These are phyloP conservation scores for Tenrec ecaudatus DNA, from an alignment of 2,113 vertebrate species.

Conservation along the genomic window DNA sequence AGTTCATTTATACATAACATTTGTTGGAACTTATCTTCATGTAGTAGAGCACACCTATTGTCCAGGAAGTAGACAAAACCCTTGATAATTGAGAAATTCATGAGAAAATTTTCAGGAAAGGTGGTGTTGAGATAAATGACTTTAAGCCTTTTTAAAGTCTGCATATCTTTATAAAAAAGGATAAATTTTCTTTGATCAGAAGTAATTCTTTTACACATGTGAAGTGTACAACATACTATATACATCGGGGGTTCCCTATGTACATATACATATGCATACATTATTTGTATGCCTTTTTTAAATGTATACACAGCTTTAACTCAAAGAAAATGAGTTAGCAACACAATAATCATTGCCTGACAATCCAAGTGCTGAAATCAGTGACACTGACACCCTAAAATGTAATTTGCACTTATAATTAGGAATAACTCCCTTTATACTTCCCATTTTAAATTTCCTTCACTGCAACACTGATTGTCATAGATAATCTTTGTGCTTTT, in stretches of 20 bases:
- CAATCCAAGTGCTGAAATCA: slow-evolving; percentile 72
- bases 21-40: slow-evolving; percentile 42
- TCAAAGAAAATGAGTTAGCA: slow-evolving; percentile 71
- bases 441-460: slow-evolving; percentile 52
- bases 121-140: slow-evolving; percentile 60
- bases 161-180: slow-evolving; percentile 46
- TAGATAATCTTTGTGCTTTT: slow-evolving; percentile 89
- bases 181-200: slow-evolving; percentile 67
- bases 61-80: slow-evolving; percentile 63
- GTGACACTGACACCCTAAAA: slow-evolving; percentile 56
- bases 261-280: slow-evolving; percentile 58
- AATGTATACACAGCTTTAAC: slow-evolving; percentile 57
- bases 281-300: slow-evolving; percentile 67
- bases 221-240: slow-evolving; percentile 66
- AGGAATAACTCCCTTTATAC: slow-evolving; percentile 39
- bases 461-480: slow-evolving; percentile 88
- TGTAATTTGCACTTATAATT: slow-evolving; percentile 53
- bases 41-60: slow-evolving; percentile 10
- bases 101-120: slow-evolving; percentile 57
- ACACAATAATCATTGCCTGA: slow-evolving; percentile 74
- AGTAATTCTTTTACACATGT: slow-evolving; percentile 54
- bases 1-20: background rate
- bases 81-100: slow-evolving; percentile 47
- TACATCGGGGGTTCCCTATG: slow-evolving; percentile 56
- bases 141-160: slow-evolving; percentile 67